Evolutionary conservation across 2,797 vertebrate genomes (phyloP).

Genomic region (Cossypha dichroa): DNA sequence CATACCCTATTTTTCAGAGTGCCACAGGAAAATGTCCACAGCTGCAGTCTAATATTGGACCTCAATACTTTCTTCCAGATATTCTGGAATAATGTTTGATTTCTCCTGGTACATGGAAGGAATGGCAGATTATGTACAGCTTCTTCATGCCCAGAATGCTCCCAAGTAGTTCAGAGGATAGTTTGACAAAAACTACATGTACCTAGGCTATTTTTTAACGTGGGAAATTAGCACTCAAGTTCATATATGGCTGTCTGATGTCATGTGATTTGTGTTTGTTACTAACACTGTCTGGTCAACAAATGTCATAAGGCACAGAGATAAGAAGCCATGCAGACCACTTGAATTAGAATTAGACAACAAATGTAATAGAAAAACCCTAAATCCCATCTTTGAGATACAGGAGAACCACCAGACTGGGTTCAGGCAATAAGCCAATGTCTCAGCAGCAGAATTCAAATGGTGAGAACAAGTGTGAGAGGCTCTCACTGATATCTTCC

Average conservation of each 20-base stretch:
- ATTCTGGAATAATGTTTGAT: background rate
- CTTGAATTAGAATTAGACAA: background rate
- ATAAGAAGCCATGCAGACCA: background rate
- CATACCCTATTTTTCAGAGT: background rate
- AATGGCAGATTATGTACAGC: background rate
- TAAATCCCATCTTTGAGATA: background rate
- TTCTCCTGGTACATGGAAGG: background rate
- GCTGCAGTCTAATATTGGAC: background rate
- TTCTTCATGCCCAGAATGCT: background rate
- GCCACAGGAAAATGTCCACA: background rate
- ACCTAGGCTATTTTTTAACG: background rate
- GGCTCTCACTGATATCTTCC: background rate
- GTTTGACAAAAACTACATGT: background rate
- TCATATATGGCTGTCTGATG: background rate
- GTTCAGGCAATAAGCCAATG: background rate
- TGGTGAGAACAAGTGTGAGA: background rate
- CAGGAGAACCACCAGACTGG: background rate
- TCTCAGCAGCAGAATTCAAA: background rate
- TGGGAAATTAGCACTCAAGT: background rate
- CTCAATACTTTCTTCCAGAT: background rate
- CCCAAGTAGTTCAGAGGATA: background rate
- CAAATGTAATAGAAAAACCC: background rate
- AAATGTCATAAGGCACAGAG: background rate
- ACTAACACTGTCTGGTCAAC: background rate
- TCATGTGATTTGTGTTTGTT: rapidly evolving